These are phyloP conservation scores for Pyrrhosoma nymphula DNA, from an alignment of 2,888 invertebrate species.

Conservation along the genomic window DNA sequence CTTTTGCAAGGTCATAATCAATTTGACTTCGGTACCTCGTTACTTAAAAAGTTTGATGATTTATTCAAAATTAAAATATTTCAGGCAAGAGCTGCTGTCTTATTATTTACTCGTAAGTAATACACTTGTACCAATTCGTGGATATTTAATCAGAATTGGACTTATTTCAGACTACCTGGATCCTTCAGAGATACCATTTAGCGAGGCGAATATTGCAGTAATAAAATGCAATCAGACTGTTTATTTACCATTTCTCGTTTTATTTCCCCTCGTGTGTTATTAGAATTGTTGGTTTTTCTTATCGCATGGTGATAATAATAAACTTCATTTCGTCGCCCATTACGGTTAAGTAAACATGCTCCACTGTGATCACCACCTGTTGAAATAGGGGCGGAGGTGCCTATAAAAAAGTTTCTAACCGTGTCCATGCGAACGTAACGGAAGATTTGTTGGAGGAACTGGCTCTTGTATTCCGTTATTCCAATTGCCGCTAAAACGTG, in stretches of 20 bases:
- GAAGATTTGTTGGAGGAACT: not conserved
- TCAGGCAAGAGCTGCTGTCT: no score
- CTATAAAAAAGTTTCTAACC: not conserved
- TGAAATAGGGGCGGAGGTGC: not conserved
- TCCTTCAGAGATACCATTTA: not conserved
- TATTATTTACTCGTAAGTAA: not conserved
- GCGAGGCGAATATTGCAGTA: not conserved
- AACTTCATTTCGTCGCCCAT: not conserved
- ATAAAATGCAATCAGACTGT: not conserved
- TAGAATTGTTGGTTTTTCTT: not conserved
- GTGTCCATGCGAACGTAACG: not conserved
- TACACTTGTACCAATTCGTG: not conserved
- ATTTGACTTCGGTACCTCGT: not conserved
- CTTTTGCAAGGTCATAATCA: not conserved
- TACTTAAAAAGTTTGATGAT: not conserved
- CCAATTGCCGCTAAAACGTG: not conserved
- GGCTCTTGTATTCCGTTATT: not conserved
- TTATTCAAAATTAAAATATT: no score
- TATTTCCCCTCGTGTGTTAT: not conserved
- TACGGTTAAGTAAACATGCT: not conserved
- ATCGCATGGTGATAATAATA: not conserved
- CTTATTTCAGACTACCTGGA: not conserved
- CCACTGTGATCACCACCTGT: not conserved
- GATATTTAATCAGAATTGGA: not conserved
- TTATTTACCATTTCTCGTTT: not conserved